phyloP scores from a whole-genome alignment of 2,888 invertebrate genomes.

The Hedychridium roseum region DNA sequence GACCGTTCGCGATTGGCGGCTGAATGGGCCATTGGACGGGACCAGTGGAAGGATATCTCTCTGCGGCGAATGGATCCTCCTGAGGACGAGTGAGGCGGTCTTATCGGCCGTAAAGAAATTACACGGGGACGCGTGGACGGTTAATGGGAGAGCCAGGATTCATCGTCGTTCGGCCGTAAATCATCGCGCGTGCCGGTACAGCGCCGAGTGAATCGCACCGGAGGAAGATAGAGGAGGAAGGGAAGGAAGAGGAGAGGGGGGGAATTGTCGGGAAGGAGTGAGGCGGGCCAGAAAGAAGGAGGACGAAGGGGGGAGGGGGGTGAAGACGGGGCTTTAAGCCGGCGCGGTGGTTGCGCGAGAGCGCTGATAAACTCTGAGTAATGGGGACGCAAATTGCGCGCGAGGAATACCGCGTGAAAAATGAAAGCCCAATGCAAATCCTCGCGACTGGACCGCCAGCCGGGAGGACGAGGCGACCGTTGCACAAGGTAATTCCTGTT shows the following conservation, averaged over 20 bases:
- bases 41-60: too few relatives aligned
- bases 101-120: too few relatives aligned
- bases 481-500: slow-evolving; percentile 11
- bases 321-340: not conserved
- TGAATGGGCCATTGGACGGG: too few relatives aligned
- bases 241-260: not conserved
- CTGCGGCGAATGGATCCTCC: too few relatives aligned
- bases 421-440: slow-evolving; percentile 38
- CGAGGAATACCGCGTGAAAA: slow-evolving; percentile 30
- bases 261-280: not conserved
- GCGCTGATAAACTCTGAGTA: slow-evolving; percentile 47
- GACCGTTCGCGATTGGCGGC: too few relatives aligned
- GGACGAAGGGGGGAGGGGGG: not conserved
- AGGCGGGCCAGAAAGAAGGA: not conserved
- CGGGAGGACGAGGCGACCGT: slow-evolving; percentile 6
- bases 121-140: too few relatives aligned
- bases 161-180: too few relatives aligned
- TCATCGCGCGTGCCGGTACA: too few relatives aligned
- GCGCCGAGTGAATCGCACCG: too few relatives aligned
- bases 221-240: not conserved
- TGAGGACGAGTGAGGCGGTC: too few relatives aligned
- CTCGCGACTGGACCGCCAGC: slow-evolving; percentile 9
- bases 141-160: too few relatives aligned
- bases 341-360: slow-evolving; percentile 10
- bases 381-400: slow-evolving; percentile 45